Evolutionary conservation across 2,113 vertebrate species (phyloP), one percentile per base, ranked within the genome.

Genomic region (Phaethon lepturus): DNA sequence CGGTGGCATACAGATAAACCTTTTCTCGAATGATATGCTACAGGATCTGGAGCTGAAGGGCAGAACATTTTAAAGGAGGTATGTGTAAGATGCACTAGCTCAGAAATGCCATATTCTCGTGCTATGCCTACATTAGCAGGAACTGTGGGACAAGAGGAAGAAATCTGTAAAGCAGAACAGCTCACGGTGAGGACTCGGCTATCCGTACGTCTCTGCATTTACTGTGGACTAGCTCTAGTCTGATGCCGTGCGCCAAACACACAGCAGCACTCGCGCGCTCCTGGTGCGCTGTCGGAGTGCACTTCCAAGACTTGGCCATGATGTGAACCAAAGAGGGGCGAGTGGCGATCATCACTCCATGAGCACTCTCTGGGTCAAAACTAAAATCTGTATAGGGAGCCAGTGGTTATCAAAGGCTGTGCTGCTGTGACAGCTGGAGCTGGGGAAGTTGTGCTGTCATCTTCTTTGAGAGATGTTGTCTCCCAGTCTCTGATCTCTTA

Each of bases 171-270:
- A 50, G 31, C 18, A 59, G 6, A 90, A 5, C 6, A 24, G 42
- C 62, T 82, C 4, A 9, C 4, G 6, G 13, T 17, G 38, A 44
- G 56, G 31, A 6, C 56, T 75, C 3, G 0, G 11, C 4, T 68
- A 12, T 71, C 81, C 4, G 3, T 5, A 8, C 4, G 11, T 64
- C 20, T 58, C 13, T 80, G 49, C 17, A 10, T 42, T 88, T 86
- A 2, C n/a, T 9, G 1, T 25, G 38, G 26, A 26, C 50, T 35
- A 23, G 11, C 29, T 86, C 12, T 66, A 11, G 11, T 29, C 16
- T 69, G 33, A 24, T 49, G 38, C 26, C 0, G 0, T 31, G 13
- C 0, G 0, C 49, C 31, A 56, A 52, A 28, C 67, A 25, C 22
- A 6, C 5, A 13, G 16, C 44, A 62, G 67, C 35, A 20, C 49